Evolutionary conservation across 1,140 invertebrate genomes (phyloP).

Genomic region (Drosophila hydei): DNA sequence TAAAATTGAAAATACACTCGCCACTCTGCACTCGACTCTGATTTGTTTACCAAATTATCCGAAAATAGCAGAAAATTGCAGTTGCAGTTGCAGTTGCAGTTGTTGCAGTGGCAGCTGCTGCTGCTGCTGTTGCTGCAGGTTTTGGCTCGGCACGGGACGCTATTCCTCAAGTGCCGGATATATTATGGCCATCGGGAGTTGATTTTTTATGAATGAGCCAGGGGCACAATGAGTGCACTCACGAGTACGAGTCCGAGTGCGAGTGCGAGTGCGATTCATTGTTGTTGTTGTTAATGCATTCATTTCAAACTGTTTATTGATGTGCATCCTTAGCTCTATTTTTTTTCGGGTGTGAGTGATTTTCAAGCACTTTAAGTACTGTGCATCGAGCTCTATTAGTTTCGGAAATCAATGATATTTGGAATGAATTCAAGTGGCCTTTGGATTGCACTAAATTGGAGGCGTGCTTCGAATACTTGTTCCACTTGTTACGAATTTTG

Average conservation of each 20-base stretch:
- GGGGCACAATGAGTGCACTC: constrained; percentile 25
- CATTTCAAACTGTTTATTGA: constrained; percentile 50
- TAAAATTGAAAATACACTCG: constrained; percentile 45
- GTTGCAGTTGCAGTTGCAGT: constrained; percentile 4
- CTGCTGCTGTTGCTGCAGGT: neutral
- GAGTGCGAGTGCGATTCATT: constrained; percentile 17
- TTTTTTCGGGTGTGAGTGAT: constrained; percentile 18
- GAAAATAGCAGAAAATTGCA: constrained; percentile 59
- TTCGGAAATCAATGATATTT: constrained; percentile 69
- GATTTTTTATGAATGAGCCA: constrained; percentile 60
- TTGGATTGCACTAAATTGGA: constrained; percentile 1
- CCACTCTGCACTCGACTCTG: constrained; percentile 14
- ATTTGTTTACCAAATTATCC: constrained; percentile 58
- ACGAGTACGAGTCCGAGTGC: constrained; percentile 16
- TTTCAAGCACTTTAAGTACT: constrained; percentile 19
- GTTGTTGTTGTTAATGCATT: constrained; percentile 49
- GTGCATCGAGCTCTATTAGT: constrained; percentile 35
- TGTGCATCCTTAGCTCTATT: constrained; percentile 17
- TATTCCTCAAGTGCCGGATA: constrained; percentile 58
- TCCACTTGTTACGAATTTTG: neutral
- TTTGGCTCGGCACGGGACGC: constrained; percentile 32
- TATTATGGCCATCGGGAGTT: constrained; percentile 50
- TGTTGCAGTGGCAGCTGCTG: neutral
- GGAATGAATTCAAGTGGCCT: constrained; percentile 51
- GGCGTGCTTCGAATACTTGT: neutral